Conservation (phyloP, 1,140 invertebrate genomes). For the Zaprionus camerounensis region DNA sequence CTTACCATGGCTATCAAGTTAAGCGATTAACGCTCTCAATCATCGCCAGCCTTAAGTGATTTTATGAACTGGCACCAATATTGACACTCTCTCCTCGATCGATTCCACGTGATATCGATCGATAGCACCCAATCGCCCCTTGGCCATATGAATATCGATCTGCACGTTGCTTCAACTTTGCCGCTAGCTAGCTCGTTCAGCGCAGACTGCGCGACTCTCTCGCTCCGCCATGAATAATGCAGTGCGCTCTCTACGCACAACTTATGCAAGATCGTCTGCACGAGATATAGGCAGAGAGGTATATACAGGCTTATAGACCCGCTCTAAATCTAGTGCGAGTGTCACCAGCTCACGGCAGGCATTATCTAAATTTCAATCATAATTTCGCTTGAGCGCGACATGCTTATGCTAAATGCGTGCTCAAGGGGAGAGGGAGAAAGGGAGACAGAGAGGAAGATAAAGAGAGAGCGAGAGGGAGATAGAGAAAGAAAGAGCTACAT, state of each 20-base stretch:
- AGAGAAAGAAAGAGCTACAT: background rate
- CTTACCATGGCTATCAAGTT: slow-evolving; percentile 25
- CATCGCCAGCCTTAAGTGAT: slow-evolving; percentile 10
- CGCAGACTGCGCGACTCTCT: slow-evolving; percentile 23
- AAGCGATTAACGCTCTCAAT: slow-evolving; percentile 10
- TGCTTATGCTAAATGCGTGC: background rate
- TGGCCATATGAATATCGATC: slow-evolving; percentile 17
- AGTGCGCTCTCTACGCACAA: slow-evolving; percentile 55
- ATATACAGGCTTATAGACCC: slow-evolving; percentile 17
- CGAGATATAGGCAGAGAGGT: slow-evolving; percentile 33
- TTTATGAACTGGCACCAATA: slow-evolving; percentile 41
- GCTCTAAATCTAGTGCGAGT: slow-evolving; percentile 38
- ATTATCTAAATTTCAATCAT: slow-evolving; percentile 80
- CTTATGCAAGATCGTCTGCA: slow-evolving; percentile 49
- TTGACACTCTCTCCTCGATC: slow-evolving; percentile 49
- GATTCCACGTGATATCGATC: background rate
- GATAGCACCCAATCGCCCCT: background rate
- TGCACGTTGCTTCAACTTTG: slow-evolving; percentile 34
- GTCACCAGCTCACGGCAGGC: slow-evolving; percentile 26
- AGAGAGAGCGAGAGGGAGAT: background rate
- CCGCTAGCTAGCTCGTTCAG: slow-evolving; percentile 4
- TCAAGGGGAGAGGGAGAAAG: background rate
- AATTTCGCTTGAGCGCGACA: slow-evolving; percentile 57
- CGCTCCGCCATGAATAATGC: slow-evolving; percentile 67
- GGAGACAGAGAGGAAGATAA: background rate